Evolutionary conservation across 2,797 vertebrate species (phyloP), one percentile per base, ranked within the genome.

Genomic region (Myotis daubentonii): DNA sequence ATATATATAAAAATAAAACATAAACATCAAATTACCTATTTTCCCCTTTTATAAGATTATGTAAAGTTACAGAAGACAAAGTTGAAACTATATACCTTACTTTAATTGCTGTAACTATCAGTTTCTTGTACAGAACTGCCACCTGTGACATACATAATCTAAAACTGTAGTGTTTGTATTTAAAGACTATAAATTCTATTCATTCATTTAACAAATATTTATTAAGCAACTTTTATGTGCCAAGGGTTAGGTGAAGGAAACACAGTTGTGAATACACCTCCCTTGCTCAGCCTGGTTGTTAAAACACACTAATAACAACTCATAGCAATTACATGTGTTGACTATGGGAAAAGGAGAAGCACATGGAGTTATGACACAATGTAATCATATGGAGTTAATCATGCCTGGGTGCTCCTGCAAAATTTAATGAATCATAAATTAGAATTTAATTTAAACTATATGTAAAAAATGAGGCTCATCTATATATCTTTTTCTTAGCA

Each of bases 401-500:
- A 72, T 36, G 28, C 41, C 28, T 60, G 17, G 2, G 1, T 72
- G 25, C 22, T 70, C 9, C 53, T 94, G 47, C 89, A 33, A 84
- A 76, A 66, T 4, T 75, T 83, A 57, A 74, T 17, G n/a, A 82
- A 68, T 4, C 5, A 15, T 89, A 84, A 78, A 25, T 75, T 53
- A 94, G 33, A 95, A 93, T 92, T 94, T 60, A 84, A 91, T 62
- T 65, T 79, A 84, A 95, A 51, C 57, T 57, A 47, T 51, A 66
- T 30, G 15, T 36, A 6, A 15, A 17, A 47, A 81, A 23, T 85
- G 38, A 57, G 13, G 85, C 28, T 71, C 65, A 36, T n/a, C 8
- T 51, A 1, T 55, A 68, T 72, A 9, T 12, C 5, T 60, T 96
- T 82, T 91, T 41, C 91, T 96, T 96, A 41, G 76, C 95, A 81